A percentile compares a stretch with the other conserved stretches of the same genome.
phyloP scores from a whole-genome alignment of 2,113 vertebrate species.

The Anser cygnoides region DNA sequence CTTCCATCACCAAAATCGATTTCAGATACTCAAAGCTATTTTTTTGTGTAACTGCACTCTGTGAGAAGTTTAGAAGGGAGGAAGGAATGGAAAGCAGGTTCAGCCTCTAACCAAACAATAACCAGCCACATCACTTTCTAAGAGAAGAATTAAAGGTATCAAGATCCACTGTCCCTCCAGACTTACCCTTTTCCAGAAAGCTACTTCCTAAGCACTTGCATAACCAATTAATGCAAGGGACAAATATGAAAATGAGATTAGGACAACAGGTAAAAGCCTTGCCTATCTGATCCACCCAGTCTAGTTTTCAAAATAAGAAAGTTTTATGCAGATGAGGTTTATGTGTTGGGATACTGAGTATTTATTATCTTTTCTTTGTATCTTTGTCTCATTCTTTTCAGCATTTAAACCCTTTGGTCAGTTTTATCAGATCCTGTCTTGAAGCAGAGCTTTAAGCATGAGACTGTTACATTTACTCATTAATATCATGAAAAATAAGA shows the following conservation, averaged over 20 bases:
- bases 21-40: not conserved
- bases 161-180: not conserved
- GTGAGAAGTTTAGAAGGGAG: not conserved
- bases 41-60: not conserved
- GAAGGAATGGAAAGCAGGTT: not conserved
- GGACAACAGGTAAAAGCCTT: not conserved
- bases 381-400: not conserved
- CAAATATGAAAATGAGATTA: not conserved
- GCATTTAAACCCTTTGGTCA: not conserved
- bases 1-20: not conserved
- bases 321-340: not conserved
- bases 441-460: not conserved
- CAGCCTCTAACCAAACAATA: not conserved
- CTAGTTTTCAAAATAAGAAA: not conserved
- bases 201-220: not conserved
- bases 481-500: not conserved
- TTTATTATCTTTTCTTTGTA: not conserved
- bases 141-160: not conserved
- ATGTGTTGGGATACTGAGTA: not conserved
- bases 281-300: not conserved
- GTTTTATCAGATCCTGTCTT: not conserved
- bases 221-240: not conserved
- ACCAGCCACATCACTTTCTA: not conserved
- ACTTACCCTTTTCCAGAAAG: not conserved
- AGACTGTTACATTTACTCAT: not conserved